Conservation (phyloP, 1,140 invertebrate species). For the Microplitis mediator region DNA sequence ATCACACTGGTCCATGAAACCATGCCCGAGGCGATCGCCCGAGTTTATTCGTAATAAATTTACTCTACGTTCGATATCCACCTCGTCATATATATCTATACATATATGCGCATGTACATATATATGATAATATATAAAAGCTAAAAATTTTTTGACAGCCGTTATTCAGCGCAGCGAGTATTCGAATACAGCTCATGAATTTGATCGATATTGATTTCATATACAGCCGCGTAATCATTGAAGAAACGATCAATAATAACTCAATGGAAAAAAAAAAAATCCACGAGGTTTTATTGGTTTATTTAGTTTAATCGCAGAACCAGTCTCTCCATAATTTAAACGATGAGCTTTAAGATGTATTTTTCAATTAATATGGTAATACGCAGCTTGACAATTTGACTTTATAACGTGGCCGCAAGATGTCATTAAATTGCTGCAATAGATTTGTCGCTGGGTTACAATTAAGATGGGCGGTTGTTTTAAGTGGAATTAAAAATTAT, state of each 20-base stretch:
- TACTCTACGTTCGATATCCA: neutral
- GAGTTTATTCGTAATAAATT: conserved; percentile 11
- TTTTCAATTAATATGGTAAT: conserved; percentile 35
- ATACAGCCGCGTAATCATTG: neutral
- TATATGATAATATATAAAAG: neutral
- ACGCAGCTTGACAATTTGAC: conserved; percentile 15
- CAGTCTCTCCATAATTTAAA: neutral
- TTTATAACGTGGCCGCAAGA: conserved; percentile 7
- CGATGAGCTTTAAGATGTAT: neutral
- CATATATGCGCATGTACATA: no score
- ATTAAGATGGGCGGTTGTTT: neutral
- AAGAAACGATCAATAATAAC: no score
- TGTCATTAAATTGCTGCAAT: neutral
- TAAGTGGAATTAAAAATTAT: no score
- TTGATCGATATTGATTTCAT: conserved; percentile 16
- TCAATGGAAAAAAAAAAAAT: no score
- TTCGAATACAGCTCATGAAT: neutral
- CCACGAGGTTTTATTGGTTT: neutral
- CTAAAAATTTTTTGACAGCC: neutral
- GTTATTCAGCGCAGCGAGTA: conserved; percentile 6
- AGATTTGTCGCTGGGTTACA: neutral
- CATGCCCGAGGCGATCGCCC: neutral
- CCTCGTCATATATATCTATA: neutral
- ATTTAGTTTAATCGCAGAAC: neutral
- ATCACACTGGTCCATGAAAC: neutral